These are phyloP conservation scores for Mandrillus leucophaeus DNA, from an alignment of 2,113 vertebrate species.

Conservation along the genomic window DNA sequence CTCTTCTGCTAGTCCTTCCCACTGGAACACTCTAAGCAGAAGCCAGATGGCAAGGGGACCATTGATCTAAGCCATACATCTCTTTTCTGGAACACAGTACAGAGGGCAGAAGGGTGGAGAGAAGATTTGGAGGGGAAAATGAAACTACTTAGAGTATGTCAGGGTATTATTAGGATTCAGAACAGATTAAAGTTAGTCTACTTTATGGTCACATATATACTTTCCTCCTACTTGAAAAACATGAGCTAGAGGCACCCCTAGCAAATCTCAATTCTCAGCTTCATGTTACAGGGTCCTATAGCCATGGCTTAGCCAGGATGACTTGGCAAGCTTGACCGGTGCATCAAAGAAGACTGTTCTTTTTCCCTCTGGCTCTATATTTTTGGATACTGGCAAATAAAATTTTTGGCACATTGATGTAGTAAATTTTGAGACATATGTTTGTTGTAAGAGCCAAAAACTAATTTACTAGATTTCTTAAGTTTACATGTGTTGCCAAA, in stretches of 20 bases:
- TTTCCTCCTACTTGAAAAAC: background rate
- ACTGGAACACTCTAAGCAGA: accelerated
- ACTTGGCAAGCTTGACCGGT: background rate
- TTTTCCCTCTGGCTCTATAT: background rate
- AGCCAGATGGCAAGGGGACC: background rate
- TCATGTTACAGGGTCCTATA: background rate
- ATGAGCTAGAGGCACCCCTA: background rate
- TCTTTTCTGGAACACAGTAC: background rate
- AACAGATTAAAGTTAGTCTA: background rate
- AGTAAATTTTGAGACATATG: background rate
- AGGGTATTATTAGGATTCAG: background rate
- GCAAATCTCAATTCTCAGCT: background rate
- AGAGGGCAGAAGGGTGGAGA: background rate
- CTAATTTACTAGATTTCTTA: background rate
- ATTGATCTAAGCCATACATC: no score
- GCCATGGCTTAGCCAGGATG: background rate
- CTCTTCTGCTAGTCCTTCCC: no score
- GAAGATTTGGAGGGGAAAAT: background rate
- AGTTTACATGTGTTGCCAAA: background rate
- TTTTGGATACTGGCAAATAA: background rate
- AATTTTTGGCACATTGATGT: background rate
- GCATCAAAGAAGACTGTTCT: background rate
- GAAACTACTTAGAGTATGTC: background rate
- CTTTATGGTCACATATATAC: background rate
- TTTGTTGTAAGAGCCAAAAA: background rate